Evolutionary conservation across 2,113 vertebrate species (phyloP), one percentile per base, ranked within the genome.

Genomic region (Calyptomena viridis): DNA sequence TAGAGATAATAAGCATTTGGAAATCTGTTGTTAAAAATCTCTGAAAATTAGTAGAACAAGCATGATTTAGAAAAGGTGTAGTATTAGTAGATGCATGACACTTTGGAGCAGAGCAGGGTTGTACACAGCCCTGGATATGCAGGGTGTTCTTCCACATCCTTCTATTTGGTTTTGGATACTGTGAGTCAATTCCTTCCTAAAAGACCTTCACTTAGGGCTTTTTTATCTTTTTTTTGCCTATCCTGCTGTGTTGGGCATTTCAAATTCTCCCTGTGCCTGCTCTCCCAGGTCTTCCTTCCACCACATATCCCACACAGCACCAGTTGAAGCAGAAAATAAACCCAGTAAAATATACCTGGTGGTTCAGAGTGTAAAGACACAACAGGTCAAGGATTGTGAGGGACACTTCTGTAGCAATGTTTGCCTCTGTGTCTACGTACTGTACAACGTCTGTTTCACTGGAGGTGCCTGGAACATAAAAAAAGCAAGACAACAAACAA

Each of bases 381-480:
- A 99, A 90, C 8, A 99, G 97, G 91, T 99, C 99, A 60, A 99
- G 97, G 87, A 99, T 98, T 14, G 98, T 99, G 60, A 99, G 98
- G 37, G 99, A 96, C 73, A 99, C 99, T 85, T 99, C 99, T 2
- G 99, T 99, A 46, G 99, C 99, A 83, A 98, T 97, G 76, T 99
- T 99, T 31, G 99, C 99, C 85, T 99, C 99, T 2, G 99, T 98
- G 95, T 99, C 99, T 46, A 99, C 99, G 1, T 99, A 99, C 91
- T 98, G 99, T 33, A 99, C 93, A 14, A 98, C 98, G 88, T 99
- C 99, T 11, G 98, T 99, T 76, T 99, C 99, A 79, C 94, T 98
- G 90, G 98, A 97, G 53, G 91, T 98, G 71, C 98, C 99, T 98
- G 78, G 5, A 95, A 95, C 69, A 37, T 28, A 40, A 44, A 21